These are phyloP conservation scores for Drepanosiphum platanoidis DNA, from an alignment of 2,888 invertebrate genomes.

Conservation along the genomic window DNA sequence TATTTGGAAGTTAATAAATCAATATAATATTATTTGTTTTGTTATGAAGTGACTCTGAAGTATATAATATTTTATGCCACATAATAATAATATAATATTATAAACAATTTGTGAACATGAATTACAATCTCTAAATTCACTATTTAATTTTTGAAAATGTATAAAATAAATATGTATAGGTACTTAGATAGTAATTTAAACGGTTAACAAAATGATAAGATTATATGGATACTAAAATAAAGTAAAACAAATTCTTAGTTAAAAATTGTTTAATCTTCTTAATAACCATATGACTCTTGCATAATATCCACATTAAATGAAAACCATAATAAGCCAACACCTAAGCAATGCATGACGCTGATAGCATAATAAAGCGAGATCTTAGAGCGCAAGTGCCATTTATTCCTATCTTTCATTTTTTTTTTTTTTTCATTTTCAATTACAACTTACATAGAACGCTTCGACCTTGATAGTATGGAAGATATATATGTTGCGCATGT, in stretches of 20 bases:
- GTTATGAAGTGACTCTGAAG: too few relatives aligned
- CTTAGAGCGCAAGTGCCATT: not conserved
- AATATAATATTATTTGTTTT: not conserved
- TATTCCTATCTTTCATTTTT: constrained; percentile 24
- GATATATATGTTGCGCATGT: constrained; percentile 70
- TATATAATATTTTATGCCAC: not conserved
- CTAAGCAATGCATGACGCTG: constrained; percentile 26
- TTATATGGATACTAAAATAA: not conserved
- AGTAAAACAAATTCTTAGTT: not conserved
- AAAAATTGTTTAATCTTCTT: not conserved
- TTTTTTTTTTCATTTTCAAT: constrained; percentile 18
- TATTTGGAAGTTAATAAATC: not conserved
- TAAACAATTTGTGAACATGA: too few relatives aligned
- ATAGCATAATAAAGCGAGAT: constrained; percentile 13
- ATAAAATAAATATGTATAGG: not conserved
- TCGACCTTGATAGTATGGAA: constrained; percentile 71
- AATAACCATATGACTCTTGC: constrained; percentile 8
- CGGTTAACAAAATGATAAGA: not conserved
- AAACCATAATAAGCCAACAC: constrained; percentile 26
- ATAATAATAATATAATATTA: not conserved
- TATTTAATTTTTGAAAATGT: not conserved
- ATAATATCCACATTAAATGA: constrained; percentile 24
- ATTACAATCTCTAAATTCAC: not conserved
- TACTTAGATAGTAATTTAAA: not conserved
- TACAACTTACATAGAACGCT: constrained; percentile 66